Evolutionary conservation across 1,140 invertebrate genomes (phyloP).

Genomic region (Drosophila arizonae): DNA sequence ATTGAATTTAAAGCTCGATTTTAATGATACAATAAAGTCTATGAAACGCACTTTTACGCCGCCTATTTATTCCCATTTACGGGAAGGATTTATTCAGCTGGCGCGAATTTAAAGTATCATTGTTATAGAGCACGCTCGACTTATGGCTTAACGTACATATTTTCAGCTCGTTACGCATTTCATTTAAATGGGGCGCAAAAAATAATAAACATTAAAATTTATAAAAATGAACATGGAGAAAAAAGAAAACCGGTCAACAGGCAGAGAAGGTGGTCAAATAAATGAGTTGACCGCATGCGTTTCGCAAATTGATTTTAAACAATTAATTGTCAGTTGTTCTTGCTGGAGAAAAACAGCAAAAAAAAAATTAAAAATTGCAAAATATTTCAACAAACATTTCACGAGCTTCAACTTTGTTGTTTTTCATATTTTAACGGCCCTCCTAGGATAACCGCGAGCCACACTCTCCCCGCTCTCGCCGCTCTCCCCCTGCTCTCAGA

Average conservation of each 20-base stretch:
- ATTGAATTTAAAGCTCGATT: neutral
- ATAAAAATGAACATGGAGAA: neutral
- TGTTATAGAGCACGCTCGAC: conserved; percentile 25
- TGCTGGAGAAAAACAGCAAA: neutral
- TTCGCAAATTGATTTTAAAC: conserved; percentile 57
- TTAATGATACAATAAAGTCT: neutral
- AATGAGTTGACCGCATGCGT: conserved; percentile 54
- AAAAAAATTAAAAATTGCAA: conserved; percentile 9
- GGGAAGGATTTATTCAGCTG: neutral
- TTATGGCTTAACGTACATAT: conserved; percentile 38
- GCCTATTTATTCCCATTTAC: too few relatives aligned
- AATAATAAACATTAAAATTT: conserved; percentile 8
- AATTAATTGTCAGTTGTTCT: conserved; percentile 58
- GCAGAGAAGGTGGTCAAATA: conserved; percentile 28
- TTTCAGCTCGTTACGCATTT: conserved; percentile 47
- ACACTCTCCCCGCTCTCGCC: neutral
- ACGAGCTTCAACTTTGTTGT: conserved; percentile 17
- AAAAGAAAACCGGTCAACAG: conserved; percentile 21
- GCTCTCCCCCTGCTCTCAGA: conserved; percentile 5
- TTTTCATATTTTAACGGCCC: conserved; percentile 23
- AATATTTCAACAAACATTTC: conserved; percentile 47
- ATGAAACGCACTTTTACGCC: neutral
- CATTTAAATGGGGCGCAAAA: conserved; percentile 33
- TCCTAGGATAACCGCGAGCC: conserved; percentile 30
- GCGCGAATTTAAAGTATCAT: conserved; percentile 12